Percentiles rank a stretch among this genome's conserved stretches.
Evolutionary conservation across 1,140 invertebrate genomes (phyloP).

Genomic region (Drosophila suzukii): DNA sequence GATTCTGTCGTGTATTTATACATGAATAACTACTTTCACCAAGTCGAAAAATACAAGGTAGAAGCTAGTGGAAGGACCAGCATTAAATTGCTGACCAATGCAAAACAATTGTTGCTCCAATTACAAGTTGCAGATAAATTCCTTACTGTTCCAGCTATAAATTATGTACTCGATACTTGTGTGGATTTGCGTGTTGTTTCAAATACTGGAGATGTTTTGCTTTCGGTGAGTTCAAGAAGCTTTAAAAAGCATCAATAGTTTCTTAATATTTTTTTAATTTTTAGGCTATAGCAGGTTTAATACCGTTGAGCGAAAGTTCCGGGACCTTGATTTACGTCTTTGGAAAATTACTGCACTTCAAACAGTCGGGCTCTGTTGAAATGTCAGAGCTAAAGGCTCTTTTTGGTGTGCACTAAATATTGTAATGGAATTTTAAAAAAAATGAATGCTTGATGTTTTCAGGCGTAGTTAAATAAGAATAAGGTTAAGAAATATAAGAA

Average conservation of each 20-base stretch:
- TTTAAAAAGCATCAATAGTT: background rate
- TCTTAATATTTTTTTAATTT: background rate
- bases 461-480: too few relatives aligned
- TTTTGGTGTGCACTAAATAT: background rate
- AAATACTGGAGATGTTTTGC: background rate
- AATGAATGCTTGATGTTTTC: too few relatives aligned
- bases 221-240: background rate
- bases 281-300: background rate
- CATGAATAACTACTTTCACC: background rate
- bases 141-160: background rate
- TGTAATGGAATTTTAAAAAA: background rate
- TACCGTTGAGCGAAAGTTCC: background rate
- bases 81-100: background rate
- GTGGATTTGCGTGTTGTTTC: background rate
- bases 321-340: background rate
- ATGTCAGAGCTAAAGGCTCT: background rate
- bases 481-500: too few relatives aligned
- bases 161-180: background rate
- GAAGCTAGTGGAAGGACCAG: background rate
- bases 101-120: background rate
- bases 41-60: background rate
- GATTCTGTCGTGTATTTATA: background rate
- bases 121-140: background rate
- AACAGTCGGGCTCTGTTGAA: background rate
- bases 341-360: background rate